Percentiles rank a stretch among this genome's conserved stretches.
Conservation (phyloP, 2,888 invertebrate species). For the Scelioninae gen. 1 region DNA sequence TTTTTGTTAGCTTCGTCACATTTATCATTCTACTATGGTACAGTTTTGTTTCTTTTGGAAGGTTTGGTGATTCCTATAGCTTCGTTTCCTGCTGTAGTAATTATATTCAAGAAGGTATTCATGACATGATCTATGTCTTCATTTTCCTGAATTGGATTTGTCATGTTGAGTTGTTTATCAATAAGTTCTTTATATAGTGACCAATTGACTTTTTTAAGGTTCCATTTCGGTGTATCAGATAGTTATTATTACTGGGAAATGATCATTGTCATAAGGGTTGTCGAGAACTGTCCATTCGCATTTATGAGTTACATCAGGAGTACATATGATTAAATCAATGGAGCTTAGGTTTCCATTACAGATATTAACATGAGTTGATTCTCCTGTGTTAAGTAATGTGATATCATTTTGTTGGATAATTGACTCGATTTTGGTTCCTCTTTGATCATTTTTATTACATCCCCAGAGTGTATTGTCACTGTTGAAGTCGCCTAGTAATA, state of each 20-base stretch:
- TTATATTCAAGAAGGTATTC: conserved; percentile 17
- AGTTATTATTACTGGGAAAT: conserved; percentile 30
- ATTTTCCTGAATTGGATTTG: background rate
- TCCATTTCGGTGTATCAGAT: conserved; percentile 31
- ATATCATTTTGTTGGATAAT: conserved; percentile 57
- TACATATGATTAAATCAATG: conserved; percentile 7
- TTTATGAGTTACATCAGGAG: background rate
- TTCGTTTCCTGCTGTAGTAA: conserved; percentile 49
- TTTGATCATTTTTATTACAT: conserved; percentile 52
- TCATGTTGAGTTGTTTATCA: conserved; percentile 4
- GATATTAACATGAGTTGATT: conserved; percentile 61
- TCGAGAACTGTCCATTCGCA: conserved; percentile 15
- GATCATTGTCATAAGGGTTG: conserved; percentile 59
- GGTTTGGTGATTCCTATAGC: conserved; percentile 50
- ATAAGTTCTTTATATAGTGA: conserved; percentile 24
- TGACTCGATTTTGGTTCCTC: conserved; percentile 64
- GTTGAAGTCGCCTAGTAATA: conserved; percentile 73
- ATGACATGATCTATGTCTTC: background rate
- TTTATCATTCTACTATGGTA: conserved; percentile 70
- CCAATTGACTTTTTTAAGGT: conserved; percentile 68
- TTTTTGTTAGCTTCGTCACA: conserved; percentile 40
- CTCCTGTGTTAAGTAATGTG: conserved; percentile 40
- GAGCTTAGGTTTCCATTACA: background rate
- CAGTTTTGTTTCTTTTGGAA: conserved; percentile 39
- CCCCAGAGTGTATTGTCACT: conserved; percentile 69